phyloP scores from a whole-genome alignment of 2,797 vertebrate genomes.

The Gouania willdenowi region DNA sequence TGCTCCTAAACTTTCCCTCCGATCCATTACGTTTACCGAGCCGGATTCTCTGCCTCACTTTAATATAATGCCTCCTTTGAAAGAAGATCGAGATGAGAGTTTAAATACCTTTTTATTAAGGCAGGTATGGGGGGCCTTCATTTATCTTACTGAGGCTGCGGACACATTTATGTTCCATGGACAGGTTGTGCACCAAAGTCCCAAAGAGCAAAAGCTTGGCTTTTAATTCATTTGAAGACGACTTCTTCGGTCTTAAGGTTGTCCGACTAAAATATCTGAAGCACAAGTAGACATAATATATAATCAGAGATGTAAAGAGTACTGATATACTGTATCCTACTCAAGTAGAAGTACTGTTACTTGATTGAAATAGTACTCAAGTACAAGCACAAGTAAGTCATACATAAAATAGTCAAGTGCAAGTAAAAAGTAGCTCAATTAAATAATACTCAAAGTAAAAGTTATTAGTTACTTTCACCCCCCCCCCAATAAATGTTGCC shows the following conservation, averaged over 20 bases:
- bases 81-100: constrained; percentile 73
- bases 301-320: too few species aligned
- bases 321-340: too few species aligned
- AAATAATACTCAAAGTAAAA: too few species aligned
- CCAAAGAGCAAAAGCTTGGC: constrained; percentile 80
- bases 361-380: too few species aligned
- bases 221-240: constrained; percentile 69
- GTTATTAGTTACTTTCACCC: too few species aligned
- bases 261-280: constrained; percentile 23
- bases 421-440: too few species aligned
- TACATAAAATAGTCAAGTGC: too few species aligned
- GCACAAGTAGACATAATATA: constrained; percentile 17
- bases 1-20: constrained; percentile 78
- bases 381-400: too few species aligned
- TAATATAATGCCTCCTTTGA: constrained; percentile 79
- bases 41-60: constrained; percentile 68
- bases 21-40: constrained; percentile 80
- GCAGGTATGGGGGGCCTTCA: constrained; percentile 65
- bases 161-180: constrained; percentile 81
- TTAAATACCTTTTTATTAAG: constrained; percentile 83
- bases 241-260: constrained; percentile 39
- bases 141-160: constrained; percentile 72
- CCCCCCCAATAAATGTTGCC: too few species aligned
- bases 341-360: too few species aligned
- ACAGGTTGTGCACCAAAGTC: constrained; percentile 77